Evolutionary conservation across 2,888 invertebrate species (phyloP).

Genomic region (Xestia xanthographa): DNA sequence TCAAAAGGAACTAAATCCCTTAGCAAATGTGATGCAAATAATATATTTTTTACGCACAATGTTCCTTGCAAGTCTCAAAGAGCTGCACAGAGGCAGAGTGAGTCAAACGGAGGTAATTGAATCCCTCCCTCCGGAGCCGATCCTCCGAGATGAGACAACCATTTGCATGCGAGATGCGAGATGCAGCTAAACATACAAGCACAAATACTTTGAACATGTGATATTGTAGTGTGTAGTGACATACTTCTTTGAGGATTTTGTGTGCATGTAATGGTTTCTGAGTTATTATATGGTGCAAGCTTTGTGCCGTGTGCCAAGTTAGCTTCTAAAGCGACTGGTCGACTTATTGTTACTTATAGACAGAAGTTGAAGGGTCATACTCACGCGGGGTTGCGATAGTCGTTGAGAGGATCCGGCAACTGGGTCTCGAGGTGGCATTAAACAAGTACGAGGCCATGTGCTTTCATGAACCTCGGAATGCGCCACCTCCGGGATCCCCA

Average conservation of each 20-base stretch:
- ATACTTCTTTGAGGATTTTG: slow-evolving; percentile 18
- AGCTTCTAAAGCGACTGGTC: background rate
- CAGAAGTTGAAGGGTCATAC: background rate
- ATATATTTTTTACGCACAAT: slow-evolving; percentile 52
- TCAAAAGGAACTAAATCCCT: slow-evolving; percentile 12
- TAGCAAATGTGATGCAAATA: slow-evolving; percentile 13
- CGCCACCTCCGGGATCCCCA: too few species aligned
- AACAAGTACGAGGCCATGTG: too few species aligned
- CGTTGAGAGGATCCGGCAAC: too few species aligned
- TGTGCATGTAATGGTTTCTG: slow-evolving; percentile 9
- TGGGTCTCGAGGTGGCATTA: too few species aligned
- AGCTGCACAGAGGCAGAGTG: slow-evolving; percentile 47
- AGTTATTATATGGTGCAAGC: slow-evolving; percentile 5
- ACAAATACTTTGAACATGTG: slow-evolving; percentile 51
- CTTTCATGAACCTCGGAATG: too few species aligned
- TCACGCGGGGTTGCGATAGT: too few species aligned
- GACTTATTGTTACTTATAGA: background rate
- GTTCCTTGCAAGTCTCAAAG: slow-evolving; percentile 36
- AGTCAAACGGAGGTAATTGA: slow-evolving; percentile 76
- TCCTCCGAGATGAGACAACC: slow-evolving; percentile 69
- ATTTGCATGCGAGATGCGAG: slow-evolving; percentile 73
- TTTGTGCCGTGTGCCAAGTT: background rate
- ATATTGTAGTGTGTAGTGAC: slow-evolving; percentile 43
- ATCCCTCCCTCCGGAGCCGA: slow-evolving; percentile 70
- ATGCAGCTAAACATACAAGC: slow-evolving; percentile 65